Conservation (phyloP, 2,797 vertebrate genomes). For the Mormyrus hasselquistii region DNA sequence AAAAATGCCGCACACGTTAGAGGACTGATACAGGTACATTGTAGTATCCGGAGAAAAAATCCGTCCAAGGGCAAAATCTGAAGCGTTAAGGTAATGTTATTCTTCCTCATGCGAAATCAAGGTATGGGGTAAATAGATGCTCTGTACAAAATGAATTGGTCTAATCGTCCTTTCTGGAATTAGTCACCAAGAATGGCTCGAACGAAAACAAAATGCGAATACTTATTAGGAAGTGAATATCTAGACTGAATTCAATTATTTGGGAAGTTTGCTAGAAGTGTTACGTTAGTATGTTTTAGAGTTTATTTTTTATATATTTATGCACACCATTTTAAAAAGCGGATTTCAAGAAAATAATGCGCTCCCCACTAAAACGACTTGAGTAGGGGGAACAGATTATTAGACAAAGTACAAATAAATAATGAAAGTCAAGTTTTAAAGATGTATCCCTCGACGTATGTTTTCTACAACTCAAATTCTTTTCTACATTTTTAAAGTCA, state of each 20-base stretch:
- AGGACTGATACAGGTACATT: neutral
- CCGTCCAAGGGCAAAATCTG: neutral
- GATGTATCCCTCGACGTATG: neutral
- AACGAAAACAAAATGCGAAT: neutral
- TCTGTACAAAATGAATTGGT: conserved; percentile 50
- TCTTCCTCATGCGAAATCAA: conserved; percentile 22
- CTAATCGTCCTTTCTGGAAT: conserved; percentile 53
- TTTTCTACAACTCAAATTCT: neutral
- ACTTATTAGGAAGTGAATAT: neutral
- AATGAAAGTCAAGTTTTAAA: neutral
- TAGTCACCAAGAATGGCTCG: conserved; percentile 32
- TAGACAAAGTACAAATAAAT: neutral
- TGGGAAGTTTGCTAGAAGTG: neutral
- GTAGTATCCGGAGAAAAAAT: neutral
- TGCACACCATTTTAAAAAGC: neutral
- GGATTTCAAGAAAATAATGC: neutral
- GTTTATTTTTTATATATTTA: neutral
- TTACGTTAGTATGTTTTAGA: neutral
- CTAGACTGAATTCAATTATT: neutral
- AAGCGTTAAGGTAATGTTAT: neutral
- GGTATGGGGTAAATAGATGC: conserved; percentile 45
- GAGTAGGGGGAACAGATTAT: neutral
- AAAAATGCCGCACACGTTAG: neutral
- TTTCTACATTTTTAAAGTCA: neutral
- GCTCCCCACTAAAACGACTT: neutral